Conservation (phyloP, 2,888 invertebrate genomes). For the Lamproptera curius region DNA sequence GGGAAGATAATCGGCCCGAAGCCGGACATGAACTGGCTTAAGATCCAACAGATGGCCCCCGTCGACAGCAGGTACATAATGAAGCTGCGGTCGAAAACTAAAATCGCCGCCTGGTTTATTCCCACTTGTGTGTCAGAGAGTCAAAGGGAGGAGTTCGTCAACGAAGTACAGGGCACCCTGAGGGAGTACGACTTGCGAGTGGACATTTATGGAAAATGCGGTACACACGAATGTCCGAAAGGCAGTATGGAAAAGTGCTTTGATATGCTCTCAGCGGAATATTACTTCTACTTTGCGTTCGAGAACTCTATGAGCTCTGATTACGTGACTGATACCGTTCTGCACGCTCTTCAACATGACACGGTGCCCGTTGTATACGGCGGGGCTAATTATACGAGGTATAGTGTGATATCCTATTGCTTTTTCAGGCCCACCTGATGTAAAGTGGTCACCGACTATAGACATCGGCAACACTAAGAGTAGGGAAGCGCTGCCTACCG, state of each 20-base stretch:
- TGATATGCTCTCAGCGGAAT: constrained; percentile 39
- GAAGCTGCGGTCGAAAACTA: constrained; percentile 37
- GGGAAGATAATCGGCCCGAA: constrained; percentile 45
- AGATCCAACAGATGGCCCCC: constrained; percentile 36
- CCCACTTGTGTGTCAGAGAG: constrained; percentile 51
- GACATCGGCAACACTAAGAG: no score
- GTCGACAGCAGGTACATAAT: constrained; percentile 31
- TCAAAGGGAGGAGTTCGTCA: constrained; percentile 42
- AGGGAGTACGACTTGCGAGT: constrained; percentile 39
- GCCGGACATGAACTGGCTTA: constrained; percentile 40
- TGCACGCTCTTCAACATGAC: constrained; percentile 71
- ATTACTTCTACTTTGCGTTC: constrained; percentile 60
- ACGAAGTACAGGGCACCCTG: constrained; percentile 35
- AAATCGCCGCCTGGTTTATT: constrained; percentile 52
- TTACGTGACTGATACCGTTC: constrained; percentile 59
- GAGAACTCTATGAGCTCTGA: constrained; percentile 60
- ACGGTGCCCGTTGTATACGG: constrained; percentile 83
- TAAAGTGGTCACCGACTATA: no score
- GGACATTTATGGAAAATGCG: constrained; percentile 52
- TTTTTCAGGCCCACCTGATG: no score
- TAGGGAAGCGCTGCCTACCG: no score
- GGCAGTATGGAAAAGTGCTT: constrained; percentile 42
- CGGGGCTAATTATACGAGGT: constrained; percentile 79
- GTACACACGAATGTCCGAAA: constrained; percentile 42
- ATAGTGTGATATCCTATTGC: no score